Evolutionary conservation across 1,140 invertebrate genomes (phyloP).

Genomic region (Drosophila simulans): DNA sequence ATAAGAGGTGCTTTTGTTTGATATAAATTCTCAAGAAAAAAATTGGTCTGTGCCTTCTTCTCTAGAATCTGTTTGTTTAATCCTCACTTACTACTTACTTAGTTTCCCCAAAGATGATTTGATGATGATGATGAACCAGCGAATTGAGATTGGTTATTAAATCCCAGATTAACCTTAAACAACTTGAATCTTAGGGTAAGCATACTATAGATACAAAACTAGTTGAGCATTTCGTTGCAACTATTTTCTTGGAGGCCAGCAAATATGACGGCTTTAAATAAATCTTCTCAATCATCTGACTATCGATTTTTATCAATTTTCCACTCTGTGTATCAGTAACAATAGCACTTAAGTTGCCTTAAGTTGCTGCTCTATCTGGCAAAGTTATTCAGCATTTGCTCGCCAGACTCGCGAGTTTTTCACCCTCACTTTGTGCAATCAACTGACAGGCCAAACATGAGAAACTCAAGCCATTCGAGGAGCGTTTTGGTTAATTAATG

Average conservation of each 20-base stretch:
- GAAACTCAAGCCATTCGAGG: conserved; percentile 26
- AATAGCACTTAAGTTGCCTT: conserved; percentile 53
- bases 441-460: conserved; percentile 42
- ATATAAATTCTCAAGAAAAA: too few relatives aligned
- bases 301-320: conserved; percentile 62
- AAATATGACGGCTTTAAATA: conserved; percentile 21
- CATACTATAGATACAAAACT: neutral
- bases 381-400: conserved; percentile 42
- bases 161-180: neutral
- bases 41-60: too few relatives aligned
- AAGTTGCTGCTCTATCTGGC: conserved; percentile 10
- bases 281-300: conserved; percentile 40
- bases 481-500: conserved; percentile 69
- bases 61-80: too few relatives aligned
- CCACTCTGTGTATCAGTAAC: conserved; percentile 22
- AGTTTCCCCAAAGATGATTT: too few relatives aligned
- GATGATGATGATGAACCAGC: neutral
- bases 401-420: conserved; percentile 3
- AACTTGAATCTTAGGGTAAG: neutral
- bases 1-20: too few relatives aligned
- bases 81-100: too few relatives aligned
- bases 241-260: neutral
- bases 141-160: neutral
- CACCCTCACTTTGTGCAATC: conserved; percentile 27
- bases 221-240: neutral